Evolutionary conservation across 1,140 invertebrate genomes (phyloP).

Genomic region (Neodiprion lecontei): DNA sequence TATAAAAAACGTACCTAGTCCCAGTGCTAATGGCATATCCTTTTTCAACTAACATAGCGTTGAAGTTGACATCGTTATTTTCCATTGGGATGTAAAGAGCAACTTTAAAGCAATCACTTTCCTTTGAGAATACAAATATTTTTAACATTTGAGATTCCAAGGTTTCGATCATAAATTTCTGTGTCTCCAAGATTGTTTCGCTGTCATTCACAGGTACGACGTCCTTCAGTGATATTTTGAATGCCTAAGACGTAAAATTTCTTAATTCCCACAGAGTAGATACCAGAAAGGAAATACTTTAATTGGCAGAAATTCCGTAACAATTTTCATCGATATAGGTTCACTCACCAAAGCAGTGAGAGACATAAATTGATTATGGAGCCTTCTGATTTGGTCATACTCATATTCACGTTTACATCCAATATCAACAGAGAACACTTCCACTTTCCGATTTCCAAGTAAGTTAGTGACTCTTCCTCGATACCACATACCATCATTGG

Average conservation of each 20-base stretch:
- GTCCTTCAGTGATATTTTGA: conserved; percentile 46
- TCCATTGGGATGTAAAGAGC: conserved; percentile 28
- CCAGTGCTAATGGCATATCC: conserved; percentile 32
- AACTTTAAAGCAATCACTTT: conserved; percentile 29
- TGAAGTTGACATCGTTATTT: conserved; percentile 36
- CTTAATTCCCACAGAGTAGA: conserved; percentile 4
- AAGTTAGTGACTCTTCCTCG: conserved; percentile 52
- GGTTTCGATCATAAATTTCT: conserved; percentile 23
- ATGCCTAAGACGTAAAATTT: conserved; percentile 44
- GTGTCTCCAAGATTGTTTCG: conserved; percentile 35
- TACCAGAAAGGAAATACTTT: neutral
- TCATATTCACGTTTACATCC: conserved; percentile 50
- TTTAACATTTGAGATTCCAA: conserved; percentile 14
- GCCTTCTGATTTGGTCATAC: conserved; percentile 42
- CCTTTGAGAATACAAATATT: conserved; percentile 32
- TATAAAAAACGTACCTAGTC: conserved; percentile 31
- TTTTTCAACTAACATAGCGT: conserved; percentile 34
- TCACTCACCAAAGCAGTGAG: conserved; percentile 45
- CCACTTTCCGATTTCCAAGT: conserved; percentile 46
- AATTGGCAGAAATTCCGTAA: conserved; percentile 8
- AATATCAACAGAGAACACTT: conserved; percentile 62
- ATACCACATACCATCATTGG: conserved; percentile 54
- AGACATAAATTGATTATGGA: conserved; percentile 40
- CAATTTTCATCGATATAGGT: conserved; percentile 16
- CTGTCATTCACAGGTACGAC: conserved; percentile 28